Evolutionary conservation across 2,113 vertebrate species (phyloP).

Genomic region (Gavialis gangeticus): DNA sequence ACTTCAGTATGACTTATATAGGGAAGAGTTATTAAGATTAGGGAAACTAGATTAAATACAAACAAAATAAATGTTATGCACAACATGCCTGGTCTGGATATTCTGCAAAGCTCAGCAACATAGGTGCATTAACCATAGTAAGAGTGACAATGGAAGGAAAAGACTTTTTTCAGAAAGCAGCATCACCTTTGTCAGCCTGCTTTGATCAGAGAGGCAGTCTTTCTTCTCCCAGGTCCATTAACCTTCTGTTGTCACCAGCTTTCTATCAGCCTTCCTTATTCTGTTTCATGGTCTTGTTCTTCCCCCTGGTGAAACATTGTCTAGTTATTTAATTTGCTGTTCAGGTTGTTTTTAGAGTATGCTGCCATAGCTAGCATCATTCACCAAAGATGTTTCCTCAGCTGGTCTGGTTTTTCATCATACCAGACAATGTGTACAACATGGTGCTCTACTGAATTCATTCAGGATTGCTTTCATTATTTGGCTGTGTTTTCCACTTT

Average conservation of each 20-base stretch:
- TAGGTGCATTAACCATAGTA: rapidly evolving
- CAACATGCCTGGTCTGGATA: not conserved
- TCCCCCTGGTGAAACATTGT: not conserved
- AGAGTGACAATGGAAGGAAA: not conserved
- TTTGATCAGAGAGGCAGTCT: not conserved
- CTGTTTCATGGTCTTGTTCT: conserved; percentile 4
- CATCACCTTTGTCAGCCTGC: not conserved
- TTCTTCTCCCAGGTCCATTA: not conserved
- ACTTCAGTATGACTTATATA: no score
- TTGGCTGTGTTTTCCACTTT: not conserved
- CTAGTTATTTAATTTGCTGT: not conserved
- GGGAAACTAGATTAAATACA: not conserved
- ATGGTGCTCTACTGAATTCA: rapidly evolving
- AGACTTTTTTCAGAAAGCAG: not conserved
- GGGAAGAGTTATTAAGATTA: not conserved
- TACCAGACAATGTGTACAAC: not conserved
- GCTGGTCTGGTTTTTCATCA: conserved; percentile 17
- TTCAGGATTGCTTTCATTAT: not conserved
- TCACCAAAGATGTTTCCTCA: not conserved
- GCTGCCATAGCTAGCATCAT: not conserved
- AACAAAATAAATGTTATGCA: not conserved
- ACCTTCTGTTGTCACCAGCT: not conserved
- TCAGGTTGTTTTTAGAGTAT: not conserved
- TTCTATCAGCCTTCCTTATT: not conserved
- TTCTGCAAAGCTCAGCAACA: not conserved